Evolutionary conservation across 2,113 vertebrate species (phyloP).

Genomic region (Protobothrops flavoviridis): DNA sequence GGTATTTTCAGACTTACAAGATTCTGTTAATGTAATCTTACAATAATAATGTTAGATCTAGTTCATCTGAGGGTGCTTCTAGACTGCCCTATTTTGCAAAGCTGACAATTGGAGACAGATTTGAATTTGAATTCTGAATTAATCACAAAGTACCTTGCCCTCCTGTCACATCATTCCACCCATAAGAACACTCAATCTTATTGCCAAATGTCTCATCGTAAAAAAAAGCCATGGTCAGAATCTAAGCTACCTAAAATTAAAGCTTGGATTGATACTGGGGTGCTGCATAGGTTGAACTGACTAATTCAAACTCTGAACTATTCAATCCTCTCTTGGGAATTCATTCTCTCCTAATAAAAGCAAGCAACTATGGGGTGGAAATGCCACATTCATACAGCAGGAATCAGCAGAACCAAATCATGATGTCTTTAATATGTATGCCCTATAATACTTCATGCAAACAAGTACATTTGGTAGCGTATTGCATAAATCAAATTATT

Average conservation of each 20-base stretch:
- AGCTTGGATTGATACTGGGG: not conserved
- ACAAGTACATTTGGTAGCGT: constrained; percentile 33
- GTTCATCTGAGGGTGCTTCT: not conserved
- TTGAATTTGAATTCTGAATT: not conserved
- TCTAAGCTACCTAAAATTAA: not conserved
- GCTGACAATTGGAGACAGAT: not conserved
- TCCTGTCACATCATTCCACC: not conserved
- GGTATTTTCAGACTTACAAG: not conserved
- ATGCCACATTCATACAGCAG: not conserved
- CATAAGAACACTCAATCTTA: not conserved
- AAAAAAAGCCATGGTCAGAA: not conserved
- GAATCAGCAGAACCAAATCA: not conserved
- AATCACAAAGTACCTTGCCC: not conserved
- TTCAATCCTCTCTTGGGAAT: not conserved
- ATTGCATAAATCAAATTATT: constrained; percentile 36
- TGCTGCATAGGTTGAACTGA: not conserved
- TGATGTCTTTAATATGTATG: not conserved
- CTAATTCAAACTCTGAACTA: not conserved
- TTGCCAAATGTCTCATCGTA: not conserved
- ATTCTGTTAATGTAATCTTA: not conserved
- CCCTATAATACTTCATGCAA: not conserved
- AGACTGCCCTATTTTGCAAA: not conserved
- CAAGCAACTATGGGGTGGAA: not conserved
- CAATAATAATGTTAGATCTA: not conserved
- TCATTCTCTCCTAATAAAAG: fast-evolving